Evolutionary conservation across 2,113 vertebrate species (phyloP), one percentile per base, ranked within the genome.

Genomic region (Indicator maculatus): DNA sequence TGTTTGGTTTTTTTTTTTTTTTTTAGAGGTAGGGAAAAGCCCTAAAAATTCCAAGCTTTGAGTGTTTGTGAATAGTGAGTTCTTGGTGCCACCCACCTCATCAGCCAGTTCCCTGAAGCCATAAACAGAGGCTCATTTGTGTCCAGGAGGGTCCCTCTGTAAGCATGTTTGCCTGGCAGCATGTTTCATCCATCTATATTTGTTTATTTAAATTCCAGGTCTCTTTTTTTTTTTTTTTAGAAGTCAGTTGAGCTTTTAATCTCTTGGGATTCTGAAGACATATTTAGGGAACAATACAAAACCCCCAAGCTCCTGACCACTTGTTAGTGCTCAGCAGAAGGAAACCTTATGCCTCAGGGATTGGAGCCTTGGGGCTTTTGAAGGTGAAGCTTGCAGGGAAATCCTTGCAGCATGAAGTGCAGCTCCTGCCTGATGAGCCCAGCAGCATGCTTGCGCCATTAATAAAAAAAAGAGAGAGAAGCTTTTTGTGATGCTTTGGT

Each of bases 321-420:
- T 90, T 83, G 45, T 74, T 69, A 45, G 53, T 0, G 0, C 87
- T 44, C 17, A 17, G 81, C 81, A 70, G 64, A 39, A 88, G 81
- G 65, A 81, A 95, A 45, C 69, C 56, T 63, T 31, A 47, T 16
- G 77, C 89, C 70, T 75, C 1, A 2, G 90, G 53, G 80, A 88
- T 26, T 30, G 83, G 73, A 70, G 83, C 47, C 39, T 60, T 26
- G 66, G 66, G 7, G 73, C 73, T 86, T 93, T 83, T 81, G 90
- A 84, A 95, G 92, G 90, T 78, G 95, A 92, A 84, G 59, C 74
- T 87, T 30, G 77, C n/a, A 7, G 90, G 90, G 90, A 90, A 95
- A 90, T 78, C 92, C 89, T 55, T 87, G 55, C 86, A 36, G 93
- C 58, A 1, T 55, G n/a, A 82, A 79, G 30, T 0, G 15, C 73